Conservation (phyloP, 2,797 vertebrate genomes). For the Yasuhikotakia modesta region DNA sequence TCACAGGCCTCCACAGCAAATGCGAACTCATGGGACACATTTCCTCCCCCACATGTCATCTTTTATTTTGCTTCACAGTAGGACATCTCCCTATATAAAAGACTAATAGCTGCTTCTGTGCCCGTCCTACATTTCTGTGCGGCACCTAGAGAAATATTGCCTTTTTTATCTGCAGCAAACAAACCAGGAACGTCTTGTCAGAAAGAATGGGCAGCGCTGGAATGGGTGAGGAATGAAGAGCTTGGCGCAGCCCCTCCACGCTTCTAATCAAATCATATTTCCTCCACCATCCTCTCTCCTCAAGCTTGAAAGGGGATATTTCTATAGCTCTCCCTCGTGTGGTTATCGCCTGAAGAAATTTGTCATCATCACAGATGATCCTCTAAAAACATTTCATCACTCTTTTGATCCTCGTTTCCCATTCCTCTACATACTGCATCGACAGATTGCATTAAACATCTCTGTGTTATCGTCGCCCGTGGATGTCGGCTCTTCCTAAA, state of each 20-base stretch:
- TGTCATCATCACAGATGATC: conserved; percentile 61
- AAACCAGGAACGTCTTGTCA: conserved; percentile 27
- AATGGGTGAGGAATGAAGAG: conserved; percentile 44
- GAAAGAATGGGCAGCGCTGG: conserved; percentile 33
- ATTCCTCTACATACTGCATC: conserved; percentile 44
- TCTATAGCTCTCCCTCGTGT: conserved; percentile 74
- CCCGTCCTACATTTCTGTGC: conserved; percentile 26
- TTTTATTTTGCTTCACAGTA: conserved; percentile 56
- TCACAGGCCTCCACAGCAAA: conserved; percentile 43
- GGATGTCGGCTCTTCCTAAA: conserved; percentile 44
- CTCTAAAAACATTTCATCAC: conserved; percentile 49
- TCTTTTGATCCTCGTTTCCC: conserved; percentile 44
- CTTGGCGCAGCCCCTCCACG: conserved; percentile 62
- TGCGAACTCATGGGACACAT: conserved; percentile 44
- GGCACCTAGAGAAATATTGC: conserved; percentile 28
- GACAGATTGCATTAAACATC: conserved; percentile 45
- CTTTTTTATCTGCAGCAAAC: conserved; percentile 21
- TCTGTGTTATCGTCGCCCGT: not conserved
- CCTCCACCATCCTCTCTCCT: conserved; percentile 65
- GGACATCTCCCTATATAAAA: conserved; percentile 61
- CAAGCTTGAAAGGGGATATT: conserved; percentile 76
- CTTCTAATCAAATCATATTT: conserved; percentile 62
- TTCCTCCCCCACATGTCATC: conserved; percentile 52
- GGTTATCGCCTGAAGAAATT: conserved; percentile 79
- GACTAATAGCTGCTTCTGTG: conserved; percentile 48